Conservation (phyloP, 2,888 invertebrate species). For the Phaonia tiefii region DNA sequence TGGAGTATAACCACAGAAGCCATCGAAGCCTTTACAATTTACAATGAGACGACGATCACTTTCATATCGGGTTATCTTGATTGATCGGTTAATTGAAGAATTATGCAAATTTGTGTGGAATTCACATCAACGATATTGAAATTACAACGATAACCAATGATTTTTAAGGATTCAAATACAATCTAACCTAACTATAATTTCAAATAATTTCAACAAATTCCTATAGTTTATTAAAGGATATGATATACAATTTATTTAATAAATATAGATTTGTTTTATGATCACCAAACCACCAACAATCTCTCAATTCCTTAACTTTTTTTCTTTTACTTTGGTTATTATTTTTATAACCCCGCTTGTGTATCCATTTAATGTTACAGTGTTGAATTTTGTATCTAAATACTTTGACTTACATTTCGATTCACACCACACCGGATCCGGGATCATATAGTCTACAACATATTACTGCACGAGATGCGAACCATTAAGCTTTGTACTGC, state of each 20-base stretch:
- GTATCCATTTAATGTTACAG: not conserved
- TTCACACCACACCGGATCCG: not conserved
- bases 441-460: no score
- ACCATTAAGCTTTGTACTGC: no score
- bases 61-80: slow-evolving; percentile 59
- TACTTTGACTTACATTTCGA: slow-evolving; percentile 13
- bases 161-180: not conserved
- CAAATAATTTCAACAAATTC: slow-evolving; percentile 1
- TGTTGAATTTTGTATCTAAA: not conserved
- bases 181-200: not conserved
- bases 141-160: not conserved
- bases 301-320: no score
- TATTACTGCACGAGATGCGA: no score
- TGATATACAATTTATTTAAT: not conserved
- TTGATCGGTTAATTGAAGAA: slow-evolving; percentile 48
- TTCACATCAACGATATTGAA: not conserved
- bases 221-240: not conserved
- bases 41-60: slow-evolving; percentile 54
- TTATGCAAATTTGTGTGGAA: slow-evolving; percentile 13
- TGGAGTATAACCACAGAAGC: not conserved
- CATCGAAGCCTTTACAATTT: slow-evolving; percentile 37
- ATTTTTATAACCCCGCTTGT: not conserved
- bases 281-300: not conserved
- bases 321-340: not conserved
- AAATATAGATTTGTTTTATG: not conserved